Conservation (phyloP, 2,888 invertebrate species). For the Spodoptera exigua region DNA sequence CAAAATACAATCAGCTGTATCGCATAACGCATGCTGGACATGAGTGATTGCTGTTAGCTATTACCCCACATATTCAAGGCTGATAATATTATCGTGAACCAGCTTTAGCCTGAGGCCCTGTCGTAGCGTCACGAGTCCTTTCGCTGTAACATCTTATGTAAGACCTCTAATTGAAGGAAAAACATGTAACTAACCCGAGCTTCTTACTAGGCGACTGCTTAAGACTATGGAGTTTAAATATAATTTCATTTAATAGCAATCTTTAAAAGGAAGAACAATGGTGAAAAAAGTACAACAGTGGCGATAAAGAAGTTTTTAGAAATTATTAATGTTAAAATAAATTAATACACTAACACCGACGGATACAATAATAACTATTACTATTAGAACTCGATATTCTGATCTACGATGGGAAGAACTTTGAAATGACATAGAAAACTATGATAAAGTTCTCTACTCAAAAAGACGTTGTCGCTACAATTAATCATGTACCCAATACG, state of each 20-base stretch:
- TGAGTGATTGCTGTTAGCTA: conserved; percentile 44
- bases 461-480: conserved; percentile 1
- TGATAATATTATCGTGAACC: conserved; percentile 47
- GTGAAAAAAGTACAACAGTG: conserved; percentile 6
- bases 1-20: conserved; percentile 19
- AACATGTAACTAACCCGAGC: conserved; percentile 10
- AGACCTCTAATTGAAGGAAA: conserved; percentile 36
- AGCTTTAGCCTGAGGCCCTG: conserved; percentile 49
- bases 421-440: too few relatives aligned
- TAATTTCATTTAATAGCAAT: too few relatives aligned
- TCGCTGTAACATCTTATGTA: conserved; percentile 51
- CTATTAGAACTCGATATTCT: too few relatives aligned
- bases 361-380: too few relatives aligned
- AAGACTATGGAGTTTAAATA: too few relatives aligned
- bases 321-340: not conserved
- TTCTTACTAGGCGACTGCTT: conserved; percentile 3
- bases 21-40: conserved; percentile 28
- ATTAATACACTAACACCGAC: not conserved
- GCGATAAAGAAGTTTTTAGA: conserved; percentile 13
- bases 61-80: conserved; percentile 63
- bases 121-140: conserved; percentile 34
- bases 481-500: conserved; percentile 32
- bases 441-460: conserved; percentile 1
- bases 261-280: conserved; percentile 5
- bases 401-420: too few relatives aligned